phyloP scores from a whole-genome alignment of 2,888 invertebrate species.

The Diloba caeruleocephala region DNA sequence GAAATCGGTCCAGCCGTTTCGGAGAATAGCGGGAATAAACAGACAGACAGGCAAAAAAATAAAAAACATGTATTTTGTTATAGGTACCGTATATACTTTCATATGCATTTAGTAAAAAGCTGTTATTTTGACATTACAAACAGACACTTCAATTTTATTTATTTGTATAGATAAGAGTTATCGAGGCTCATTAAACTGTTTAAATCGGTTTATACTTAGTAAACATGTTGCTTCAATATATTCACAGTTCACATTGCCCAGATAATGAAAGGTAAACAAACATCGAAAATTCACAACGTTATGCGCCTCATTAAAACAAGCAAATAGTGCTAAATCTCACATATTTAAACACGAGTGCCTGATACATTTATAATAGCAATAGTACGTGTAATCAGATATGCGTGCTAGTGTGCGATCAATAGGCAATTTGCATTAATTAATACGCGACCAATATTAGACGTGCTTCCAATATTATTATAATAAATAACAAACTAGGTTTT shows the following conservation, averaged over 20 bases:
- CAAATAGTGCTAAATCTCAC: conserved; percentile 30
- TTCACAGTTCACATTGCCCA: not conserved
- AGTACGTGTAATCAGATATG: conserved; percentile 48
- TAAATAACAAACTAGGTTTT: conserved; percentile 51
- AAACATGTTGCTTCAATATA: not conserved
- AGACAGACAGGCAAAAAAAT: too few species aligned
- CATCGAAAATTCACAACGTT: conserved; percentile 5
- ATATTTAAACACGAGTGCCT: conserved; percentile 41
- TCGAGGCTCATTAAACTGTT: too few species aligned
- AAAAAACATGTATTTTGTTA: too few species aligned
- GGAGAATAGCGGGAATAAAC: too few species aligned
- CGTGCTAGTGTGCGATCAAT: conserved; percentile 49
- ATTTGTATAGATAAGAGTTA: too few species aligned
- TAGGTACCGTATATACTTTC: too few species aligned
- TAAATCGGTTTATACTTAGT: too few species aligned
- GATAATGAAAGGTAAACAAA: conserved; percentile 9
- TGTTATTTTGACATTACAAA: too few species aligned
- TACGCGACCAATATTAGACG: conserved; percentile 34
- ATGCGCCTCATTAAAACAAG: conserved; percentile 21
- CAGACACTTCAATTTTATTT: too few species aligned
- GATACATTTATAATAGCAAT: conserved; percentile 51
- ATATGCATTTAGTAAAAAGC: too few species aligned
- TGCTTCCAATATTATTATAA: conserved; percentile 42
- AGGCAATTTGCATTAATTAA: conserved; percentile 58
- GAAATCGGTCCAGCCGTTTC: too few species aligned